Base-by-base conservation (phyloP, 2,113 vertebrate genomes). In the Heptranchias perlo region DNA sequence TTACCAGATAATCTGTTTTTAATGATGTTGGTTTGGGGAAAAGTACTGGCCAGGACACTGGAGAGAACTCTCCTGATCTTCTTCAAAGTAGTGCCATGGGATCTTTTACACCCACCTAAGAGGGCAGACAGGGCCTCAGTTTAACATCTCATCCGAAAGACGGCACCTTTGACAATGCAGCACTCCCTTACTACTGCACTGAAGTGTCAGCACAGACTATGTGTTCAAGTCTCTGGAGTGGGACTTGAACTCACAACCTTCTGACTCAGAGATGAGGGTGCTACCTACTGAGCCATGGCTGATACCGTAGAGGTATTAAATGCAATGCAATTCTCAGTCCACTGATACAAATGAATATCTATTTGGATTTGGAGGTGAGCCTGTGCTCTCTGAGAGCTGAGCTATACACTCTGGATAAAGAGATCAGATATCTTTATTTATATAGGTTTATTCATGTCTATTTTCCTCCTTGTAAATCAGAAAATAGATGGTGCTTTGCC, bases 401-500 rank as follows among this genome's bases (percentile, higher is more conserved):
- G 16, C 21, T 62, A n/a, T 39, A 39, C 61, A 62, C 61, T 31
- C 87, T 35, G 49, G 35, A 58, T 91, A 31, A 61, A 91, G 87
- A 91, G 87, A 54, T 91, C 28, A 35, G 52, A 35, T 91, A 91
- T 91, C 52, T 91, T 58, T 91, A 91, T 58, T 91, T 91, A 91
- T 54, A 35, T 58, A 13, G 31, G 35, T 54, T 91, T 91, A 89
- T 89, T 61, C 89, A 39, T 21, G 54, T 62, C 89, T 64, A 64
- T 62, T 62, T 93, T 61, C 61, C 58, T 93, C 89, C 18, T 93
- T 93, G 89, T 31, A 93, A 39, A 21, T 93, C 58, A 62, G 61
- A 93, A 93, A 93, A 93, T 93, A 93, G 89, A 93, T 93, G 16
- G 58, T 93, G 58, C 58, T 64, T 10, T 93, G 89, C 89, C 89